Evolutionary conservation across 2,888 invertebrate species (phyloP).

Genomic region (Homarus gammarus): DNA sequence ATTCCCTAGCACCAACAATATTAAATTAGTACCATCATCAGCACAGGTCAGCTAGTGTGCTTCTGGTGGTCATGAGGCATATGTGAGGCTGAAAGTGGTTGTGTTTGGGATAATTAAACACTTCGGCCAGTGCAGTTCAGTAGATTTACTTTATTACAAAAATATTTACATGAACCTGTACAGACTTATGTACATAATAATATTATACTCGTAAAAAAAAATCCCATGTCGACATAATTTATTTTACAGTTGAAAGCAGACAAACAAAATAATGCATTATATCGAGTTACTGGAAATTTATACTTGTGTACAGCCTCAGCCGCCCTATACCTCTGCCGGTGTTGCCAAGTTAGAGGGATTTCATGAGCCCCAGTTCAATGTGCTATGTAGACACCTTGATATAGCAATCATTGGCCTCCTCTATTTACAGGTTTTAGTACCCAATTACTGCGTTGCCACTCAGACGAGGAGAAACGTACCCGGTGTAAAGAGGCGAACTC

Average conservation of each 20-base stretch:
- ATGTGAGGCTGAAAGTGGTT: too few species aligned
- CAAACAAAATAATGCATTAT: neutral
- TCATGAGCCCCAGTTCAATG: too few species aligned
- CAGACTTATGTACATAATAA: neutral
- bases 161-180: conserved; percentile 12
- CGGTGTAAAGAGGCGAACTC: too few species aligned
- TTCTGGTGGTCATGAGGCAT: too few species aligned
- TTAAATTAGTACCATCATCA: too few species aligned
- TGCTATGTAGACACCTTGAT: too few species aligned
- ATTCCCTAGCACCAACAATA: too few species aligned
- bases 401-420: too few species aligned
- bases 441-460: too few species aligned
- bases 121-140: neutral
- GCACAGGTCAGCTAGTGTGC: too few species aligned
- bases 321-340: neutral
- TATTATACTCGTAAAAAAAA: neutral
- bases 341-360: neutral
- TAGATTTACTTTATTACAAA: conserved; percentile 1
- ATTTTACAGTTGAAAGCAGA: neutral
- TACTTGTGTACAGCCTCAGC: neutral
- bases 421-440: too few species aligned
- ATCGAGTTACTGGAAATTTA: neutral
- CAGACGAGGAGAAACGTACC: too few species aligned
- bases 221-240: neutral
- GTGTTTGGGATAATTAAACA: neutral